Conservation (phyloP, 2,888 invertebrate species). For the Cantharis rustica region DNA sequence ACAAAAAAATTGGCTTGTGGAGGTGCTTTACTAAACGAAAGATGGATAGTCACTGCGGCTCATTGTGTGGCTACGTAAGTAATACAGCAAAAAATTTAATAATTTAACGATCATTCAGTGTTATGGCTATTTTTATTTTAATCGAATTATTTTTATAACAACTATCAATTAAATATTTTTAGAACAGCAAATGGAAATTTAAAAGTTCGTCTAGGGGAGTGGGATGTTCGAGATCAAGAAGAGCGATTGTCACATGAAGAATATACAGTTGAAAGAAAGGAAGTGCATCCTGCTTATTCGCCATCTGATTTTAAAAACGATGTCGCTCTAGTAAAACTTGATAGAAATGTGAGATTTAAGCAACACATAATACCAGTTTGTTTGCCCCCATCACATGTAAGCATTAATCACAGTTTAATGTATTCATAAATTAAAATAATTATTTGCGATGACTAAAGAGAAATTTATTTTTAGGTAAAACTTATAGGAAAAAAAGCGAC, state of each 20-base stretch:
- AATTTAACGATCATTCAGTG: background rate
- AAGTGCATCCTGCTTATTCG: slow-evolving; percentile 89
- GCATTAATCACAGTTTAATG: background rate
- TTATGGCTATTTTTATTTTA: too few relatives aligned
- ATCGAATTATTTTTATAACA: background rate
- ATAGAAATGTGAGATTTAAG: slow-evolving; percentile 82
- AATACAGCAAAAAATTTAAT: slow-evolving; percentile 21
- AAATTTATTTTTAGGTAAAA: slow-evolving; percentile 60
- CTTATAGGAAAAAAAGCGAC: slow-evolving; percentile 87
- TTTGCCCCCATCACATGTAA: slow-evolving; percentile 72
- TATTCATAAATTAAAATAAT: background rate
- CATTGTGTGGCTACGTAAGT: slow-evolving; percentile 91
- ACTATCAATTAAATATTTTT: slow-evolving; percentile 35
- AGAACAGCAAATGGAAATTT: slow-evolving; percentile 88
- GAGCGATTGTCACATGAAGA: slow-evolving; percentile 87
- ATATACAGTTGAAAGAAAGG: slow-evolving; percentile 84
- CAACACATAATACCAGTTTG: slow-evolving; percentile 94
- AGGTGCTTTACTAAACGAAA: slow-evolving; percentile 84
- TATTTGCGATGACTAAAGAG: background rate
- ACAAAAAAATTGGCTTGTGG: slow-evolving; percentile 91
- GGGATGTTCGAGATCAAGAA: slow-evolving; percentile 86
- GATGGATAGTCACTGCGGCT: slow-evolving; percentile 92
- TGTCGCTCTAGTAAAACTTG: slow-evolving; percentile 80
- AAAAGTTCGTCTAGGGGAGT: slow-evolving; percentile 87
- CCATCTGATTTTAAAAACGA: slow-evolving; percentile 92